Percentiles rank a stretch among this genome's conserved stretches.
Conservation (phyloP, 2,113 vertebrate genomes). For the Bubo blakistoni region DNA sequence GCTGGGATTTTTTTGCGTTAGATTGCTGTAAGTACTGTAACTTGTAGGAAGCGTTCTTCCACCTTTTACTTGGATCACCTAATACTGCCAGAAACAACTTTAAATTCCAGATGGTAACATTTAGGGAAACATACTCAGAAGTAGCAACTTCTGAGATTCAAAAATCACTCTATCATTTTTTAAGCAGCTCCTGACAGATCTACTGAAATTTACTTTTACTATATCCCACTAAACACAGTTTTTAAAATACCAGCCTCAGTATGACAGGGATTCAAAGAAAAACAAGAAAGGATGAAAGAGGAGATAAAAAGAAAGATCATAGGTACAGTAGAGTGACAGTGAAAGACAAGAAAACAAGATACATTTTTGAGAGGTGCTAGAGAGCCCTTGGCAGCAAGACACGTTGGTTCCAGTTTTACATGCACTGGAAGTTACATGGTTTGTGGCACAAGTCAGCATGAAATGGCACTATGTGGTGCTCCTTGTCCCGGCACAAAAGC, state of each 20-base stretch:
- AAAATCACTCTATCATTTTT: background rate
- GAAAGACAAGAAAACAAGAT: background rate
- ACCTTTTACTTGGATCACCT: background rate
- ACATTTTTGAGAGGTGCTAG: background rate
- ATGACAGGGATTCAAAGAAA: background rate
- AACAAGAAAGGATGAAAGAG: background rate
- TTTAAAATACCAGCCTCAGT: background rate
- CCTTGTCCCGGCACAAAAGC: background rate
- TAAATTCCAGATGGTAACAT: background rate
- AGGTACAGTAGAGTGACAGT: background rate
- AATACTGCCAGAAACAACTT: background rate
- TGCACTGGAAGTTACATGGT: background rate
- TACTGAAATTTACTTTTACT: background rate
- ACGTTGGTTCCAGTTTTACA: background rate
- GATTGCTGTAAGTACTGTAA: background rate
- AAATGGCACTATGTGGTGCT: background rate
- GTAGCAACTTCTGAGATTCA: background rate
- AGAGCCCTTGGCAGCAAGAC: background rate
- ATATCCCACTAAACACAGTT: background rate
- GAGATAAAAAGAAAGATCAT: background rate
- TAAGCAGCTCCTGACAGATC: background rate
- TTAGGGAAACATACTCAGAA: background rate
- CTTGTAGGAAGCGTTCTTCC: background rate
- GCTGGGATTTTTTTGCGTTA: fast-evolving
- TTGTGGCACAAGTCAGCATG: background rate